phyloP scores from a whole-genome alignment of 2,888 invertebrate genomes.

The Quadriops clusia region DNA sequence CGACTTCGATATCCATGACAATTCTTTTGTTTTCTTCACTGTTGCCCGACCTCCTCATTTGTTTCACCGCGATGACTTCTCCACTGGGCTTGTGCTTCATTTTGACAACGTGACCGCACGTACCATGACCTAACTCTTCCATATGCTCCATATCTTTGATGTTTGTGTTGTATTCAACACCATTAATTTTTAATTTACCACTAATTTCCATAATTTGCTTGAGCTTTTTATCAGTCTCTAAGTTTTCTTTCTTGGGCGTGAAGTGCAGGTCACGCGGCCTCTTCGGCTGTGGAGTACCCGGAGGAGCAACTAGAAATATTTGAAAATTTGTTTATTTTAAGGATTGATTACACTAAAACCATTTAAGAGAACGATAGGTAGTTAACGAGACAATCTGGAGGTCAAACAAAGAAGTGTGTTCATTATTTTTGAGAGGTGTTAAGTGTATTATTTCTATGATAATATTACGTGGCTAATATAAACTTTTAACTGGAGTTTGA shows the following conservation, averaged over 20 bases:
- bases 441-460: no score
- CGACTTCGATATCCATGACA: conserved; percentile 97
- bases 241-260: conserved; percentile 40
- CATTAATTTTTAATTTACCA: conserved; percentile 77
- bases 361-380: no score
- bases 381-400: no score
- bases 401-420: no score
- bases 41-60: conserved; percentile 96
- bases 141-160: conserved; percentile 75
- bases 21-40: conserved; percentile 95
- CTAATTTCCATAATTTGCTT: conserved; percentile 89
- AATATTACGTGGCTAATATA: no score
- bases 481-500: no score
- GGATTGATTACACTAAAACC: conserved; percentile 10
- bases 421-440: no score
- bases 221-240: conserved; percentile 71
- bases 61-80: conserved; percentile 87
- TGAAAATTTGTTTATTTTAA: conserved; percentile 15
- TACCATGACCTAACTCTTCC: conserved; percentile 86
- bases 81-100: conserved; percentile 83
- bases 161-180: conserved; percentile 64
- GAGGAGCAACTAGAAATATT: no score
- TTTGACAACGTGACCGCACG: conserved; percentile 95
- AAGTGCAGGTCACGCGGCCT: conserved; percentile 48
- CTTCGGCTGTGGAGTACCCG: conserved; percentile 41